Evolutionary conservation across 2,113 vertebrate genomes (phyloP).

Genomic region (Chiloscyllium plagiosum): DNA sequence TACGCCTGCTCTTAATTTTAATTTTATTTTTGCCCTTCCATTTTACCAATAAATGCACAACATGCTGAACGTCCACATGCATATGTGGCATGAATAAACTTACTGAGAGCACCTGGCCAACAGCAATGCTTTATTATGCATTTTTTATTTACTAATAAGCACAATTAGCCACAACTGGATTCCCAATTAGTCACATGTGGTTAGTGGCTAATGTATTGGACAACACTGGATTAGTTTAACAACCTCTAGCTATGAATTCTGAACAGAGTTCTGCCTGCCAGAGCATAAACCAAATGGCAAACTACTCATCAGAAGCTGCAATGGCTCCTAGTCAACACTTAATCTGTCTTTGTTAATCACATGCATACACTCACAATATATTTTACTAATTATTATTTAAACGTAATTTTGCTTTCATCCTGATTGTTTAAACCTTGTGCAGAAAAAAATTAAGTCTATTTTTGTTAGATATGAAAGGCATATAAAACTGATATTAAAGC

Average conservation of each 20-base stretch:
- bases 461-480: not conserved
- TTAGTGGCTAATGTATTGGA: not conserved
- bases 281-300: not conserved
- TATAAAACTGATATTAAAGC: not conserved
- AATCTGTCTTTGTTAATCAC: not conserved
- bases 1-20: no score
- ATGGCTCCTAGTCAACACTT: not conserved
- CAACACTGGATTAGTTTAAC: not conserved
- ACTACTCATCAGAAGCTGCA: not conserved
- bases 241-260: not conserved
- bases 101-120: not conserved
- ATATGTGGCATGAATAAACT: not conserved
- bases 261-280: not conserved
- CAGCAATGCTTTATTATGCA: not conserved
- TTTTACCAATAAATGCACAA: not conserved
- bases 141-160: not conserved
- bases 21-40: not conserved
- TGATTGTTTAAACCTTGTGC: not conserved
- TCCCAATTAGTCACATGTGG: not conserved
- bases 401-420: not conserved
- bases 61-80: not conserved
- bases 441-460: not conserved
- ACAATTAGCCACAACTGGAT: not conserved
- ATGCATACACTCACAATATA: not conserved
- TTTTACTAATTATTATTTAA: not conserved